phyloP scores from a whole-genome alignment of 1,140 invertebrate genomes.

The Psilanteris sp. region DNA sequence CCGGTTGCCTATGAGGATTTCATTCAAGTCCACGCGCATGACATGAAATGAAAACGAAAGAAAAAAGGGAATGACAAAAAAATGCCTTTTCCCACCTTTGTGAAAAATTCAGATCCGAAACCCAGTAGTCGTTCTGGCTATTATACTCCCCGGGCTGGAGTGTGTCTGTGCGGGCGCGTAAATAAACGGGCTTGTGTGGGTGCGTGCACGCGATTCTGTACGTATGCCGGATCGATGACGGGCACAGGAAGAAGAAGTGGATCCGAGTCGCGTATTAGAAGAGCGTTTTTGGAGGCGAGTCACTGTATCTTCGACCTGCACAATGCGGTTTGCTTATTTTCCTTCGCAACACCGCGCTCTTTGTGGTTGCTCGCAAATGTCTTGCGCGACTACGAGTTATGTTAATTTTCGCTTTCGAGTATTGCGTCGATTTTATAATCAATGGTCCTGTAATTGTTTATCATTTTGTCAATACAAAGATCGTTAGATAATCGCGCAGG shows the following conservation, averaged over 20 bases:
- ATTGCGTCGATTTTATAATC: too few species aligned
- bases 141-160: neutral
- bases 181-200: neutral
- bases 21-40: slow-evolving; percentile 59
- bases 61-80: slow-evolving; percentile 28
- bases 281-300: slow-evolving; percentile 21
- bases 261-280: slow-evolving; percentile 8
- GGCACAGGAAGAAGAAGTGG: too few species aligned
- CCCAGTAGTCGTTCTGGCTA: slow-evolving; percentile 31
- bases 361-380: slow-evolving; percentile 22
- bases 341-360: slow-evolving; percentile 18
- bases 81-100: slow-evolving; percentile 62
- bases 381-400: slow-evolving; percentile 2
- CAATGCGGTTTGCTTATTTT: slow-evolving; percentile 25
- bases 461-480: too few species aligned
- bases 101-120: slow-evolving; percentile 55
- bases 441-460: too few species aligned
- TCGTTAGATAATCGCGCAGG: too few species aligned
- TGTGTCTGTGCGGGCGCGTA: neutral
- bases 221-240: neutral
- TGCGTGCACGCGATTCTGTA: neutral
- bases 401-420: too few species aligned
- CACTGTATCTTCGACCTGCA: slow-evolving; percentile 18
- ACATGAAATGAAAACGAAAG: slow-evolving; percentile 37
- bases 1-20: slow-evolving; percentile 62